These are phyloP conservation scores for Ochotona curzoniae DNA, from an alignment of 2,113 vertebrate species.

Conservation along the genomic window DNA sequence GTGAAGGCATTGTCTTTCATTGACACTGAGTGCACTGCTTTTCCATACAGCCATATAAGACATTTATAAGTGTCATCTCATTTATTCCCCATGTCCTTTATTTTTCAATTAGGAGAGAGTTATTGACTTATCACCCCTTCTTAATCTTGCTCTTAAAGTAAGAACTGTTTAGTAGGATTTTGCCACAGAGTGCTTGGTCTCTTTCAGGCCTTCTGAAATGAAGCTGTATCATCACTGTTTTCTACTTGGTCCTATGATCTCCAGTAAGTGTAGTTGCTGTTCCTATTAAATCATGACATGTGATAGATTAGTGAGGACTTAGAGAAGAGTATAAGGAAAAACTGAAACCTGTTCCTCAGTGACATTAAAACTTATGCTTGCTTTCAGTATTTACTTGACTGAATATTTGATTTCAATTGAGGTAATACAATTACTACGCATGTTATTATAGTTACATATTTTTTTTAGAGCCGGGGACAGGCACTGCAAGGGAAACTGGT, in stretches of 20 bases:
- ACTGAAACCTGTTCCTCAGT: background rate
- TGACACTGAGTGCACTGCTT: background rate
- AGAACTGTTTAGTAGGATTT: conserved; percentile 8
- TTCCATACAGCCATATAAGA: background rate
- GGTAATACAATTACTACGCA: conserved; percentile 50
- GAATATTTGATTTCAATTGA: conserved; percentile 70
- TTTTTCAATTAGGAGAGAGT: background rate
- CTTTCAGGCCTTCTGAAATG: background rate
- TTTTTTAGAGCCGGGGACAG: conserved; percentile 78
- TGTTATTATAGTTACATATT: conserved; percentile 74
- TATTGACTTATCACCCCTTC: background rate
- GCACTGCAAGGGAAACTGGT: conserved; percentile 76
- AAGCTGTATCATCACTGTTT: conserved; percentile 1
- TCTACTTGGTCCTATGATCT: background rate
- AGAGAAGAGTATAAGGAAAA: conserved; percentile 35
- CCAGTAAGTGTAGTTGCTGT: background rate
- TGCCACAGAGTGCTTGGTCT: background rate
- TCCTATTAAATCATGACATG: background rate
- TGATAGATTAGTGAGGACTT: conserved; percentile 53
- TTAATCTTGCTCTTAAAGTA: background rate
- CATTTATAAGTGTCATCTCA: background rate
- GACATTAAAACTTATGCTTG: background rate
- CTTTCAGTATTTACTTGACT: background rate
- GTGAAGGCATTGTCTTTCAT: background rate
- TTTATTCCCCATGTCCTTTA: background rate